Evolutionary conservation across 2,113 vertebrate genomes (phyloP).

Genomic region (Xenopus laevis): DNA sequence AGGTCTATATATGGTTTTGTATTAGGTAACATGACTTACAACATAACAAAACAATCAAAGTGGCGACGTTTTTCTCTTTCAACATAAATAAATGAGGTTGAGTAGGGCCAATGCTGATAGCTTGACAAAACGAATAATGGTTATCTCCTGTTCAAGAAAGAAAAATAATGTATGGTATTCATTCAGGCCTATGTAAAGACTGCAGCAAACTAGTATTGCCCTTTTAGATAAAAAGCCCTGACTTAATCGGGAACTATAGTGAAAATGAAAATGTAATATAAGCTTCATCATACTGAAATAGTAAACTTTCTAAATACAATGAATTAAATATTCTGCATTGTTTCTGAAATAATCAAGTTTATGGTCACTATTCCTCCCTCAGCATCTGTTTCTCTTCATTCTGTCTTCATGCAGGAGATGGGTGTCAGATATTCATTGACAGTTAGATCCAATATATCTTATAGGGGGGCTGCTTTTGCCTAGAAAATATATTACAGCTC

Average conservation of each 20-base stretch:
- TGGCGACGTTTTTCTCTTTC: conserved; percentile 56
- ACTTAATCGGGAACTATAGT: conserved; percentile 17
- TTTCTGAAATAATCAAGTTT: no score
- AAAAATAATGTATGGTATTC: conserved; percentile 59
- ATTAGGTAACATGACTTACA: conserved; percentile 80
- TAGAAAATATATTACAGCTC: no score
- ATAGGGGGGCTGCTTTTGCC: no score
- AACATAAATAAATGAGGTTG: conserved; percentile 72
- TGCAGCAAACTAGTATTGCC: conserved; percentile 62
- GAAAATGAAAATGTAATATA: no score
- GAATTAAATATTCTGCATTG: no score
- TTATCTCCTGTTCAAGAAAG: conserved; percentile 48
- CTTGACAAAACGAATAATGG: conserved; percentile 61
- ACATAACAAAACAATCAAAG: conserved; percentile 61
- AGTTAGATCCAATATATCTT: no score
- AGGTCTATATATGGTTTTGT: conserved; percentile 71
- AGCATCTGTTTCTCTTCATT: no score
- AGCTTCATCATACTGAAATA: no score
- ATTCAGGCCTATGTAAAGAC: conserved; percentile 56
- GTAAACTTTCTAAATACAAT: no score
- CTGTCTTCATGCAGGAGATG: no score
- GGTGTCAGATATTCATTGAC: no score
- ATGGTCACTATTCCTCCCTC: no score
- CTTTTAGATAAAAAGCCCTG: conserved; percentile 63
- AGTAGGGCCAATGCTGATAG: conserved; percentile 74